Conservation (phyloP, 2,888 invertebrate species). For the Pharmacophagus antenor region DNA sequence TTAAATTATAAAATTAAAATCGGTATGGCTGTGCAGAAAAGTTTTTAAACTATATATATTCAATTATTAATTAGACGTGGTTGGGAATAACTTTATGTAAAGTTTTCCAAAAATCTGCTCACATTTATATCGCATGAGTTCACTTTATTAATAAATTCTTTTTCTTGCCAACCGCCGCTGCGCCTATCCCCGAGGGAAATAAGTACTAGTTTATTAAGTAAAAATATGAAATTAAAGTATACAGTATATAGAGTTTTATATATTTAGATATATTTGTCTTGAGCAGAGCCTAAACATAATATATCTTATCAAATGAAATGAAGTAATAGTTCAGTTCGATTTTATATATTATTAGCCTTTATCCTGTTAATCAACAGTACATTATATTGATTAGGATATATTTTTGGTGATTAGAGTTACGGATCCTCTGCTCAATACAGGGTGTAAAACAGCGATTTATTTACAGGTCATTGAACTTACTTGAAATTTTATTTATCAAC, state of each 20-base stretch:
- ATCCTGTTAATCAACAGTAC: too few species aligned
- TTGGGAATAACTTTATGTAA: conserved; percentile 43
- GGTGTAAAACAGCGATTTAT: neutral
- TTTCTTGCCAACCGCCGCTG: conserved; percentile 36
- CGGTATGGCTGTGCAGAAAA: too few species aligned
- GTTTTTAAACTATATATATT: too few species aligned
- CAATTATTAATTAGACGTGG: too few species aligned
- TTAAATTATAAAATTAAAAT: too few species aligned
- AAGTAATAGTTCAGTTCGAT: too few species aligned
- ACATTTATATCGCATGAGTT: conserved; percentile 43
- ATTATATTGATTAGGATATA: neutral
- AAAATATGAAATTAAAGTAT: conserved; percentile 11
- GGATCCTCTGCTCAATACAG: neutral
- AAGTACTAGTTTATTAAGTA: conserved; percentile 25
- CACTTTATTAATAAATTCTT: conserved; percentile 55
- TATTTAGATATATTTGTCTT: neutral
- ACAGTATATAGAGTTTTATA: neutral
- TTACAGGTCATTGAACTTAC: too few species aligned
- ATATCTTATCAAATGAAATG: too few species aligned
- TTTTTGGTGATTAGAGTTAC: neutral
- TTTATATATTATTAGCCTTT: too few species aligned
- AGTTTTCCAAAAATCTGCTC: conserved; percentile 50
- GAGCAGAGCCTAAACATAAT: neutral
- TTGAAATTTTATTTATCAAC: too few species aligned
- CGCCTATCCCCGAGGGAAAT: conserved; percentile 25